Conservation (phyloP, 2,797 vertebrate genomes). For the Trachurus trachurus region DNA sequence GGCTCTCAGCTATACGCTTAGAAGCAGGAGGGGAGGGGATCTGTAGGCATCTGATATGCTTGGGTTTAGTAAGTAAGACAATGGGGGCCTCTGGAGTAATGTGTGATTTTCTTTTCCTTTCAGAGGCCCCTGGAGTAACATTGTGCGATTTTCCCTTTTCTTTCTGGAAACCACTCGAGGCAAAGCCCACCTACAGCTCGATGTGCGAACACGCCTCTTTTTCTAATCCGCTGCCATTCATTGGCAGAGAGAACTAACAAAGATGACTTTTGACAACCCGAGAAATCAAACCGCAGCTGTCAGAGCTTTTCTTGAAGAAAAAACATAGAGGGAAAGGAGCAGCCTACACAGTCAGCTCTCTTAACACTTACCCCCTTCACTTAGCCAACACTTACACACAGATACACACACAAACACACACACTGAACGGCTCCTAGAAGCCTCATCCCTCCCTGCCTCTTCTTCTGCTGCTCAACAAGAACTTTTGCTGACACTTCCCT, state of each 20-base stretch:
- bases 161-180: slow-evolving; percentile 77
- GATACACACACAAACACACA: slow-evolving; percentile 35
- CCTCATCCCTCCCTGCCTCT: slow-evolving; percentile 57
- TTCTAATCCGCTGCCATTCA: slow-evolving; percentile 80
- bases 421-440: slow-evolving; percentile 54
- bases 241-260: slow-evolving; percentile 77
- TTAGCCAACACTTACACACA: slow-evolving; percentile 58
- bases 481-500: slow-evolving; percentile 81
- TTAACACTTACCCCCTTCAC: slow-evolving; percentile 72
- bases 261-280: slow-evolving; percentile 85
- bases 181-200: slow-evolving; percentile 84
- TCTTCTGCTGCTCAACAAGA: slow-evolving; percentile 70
- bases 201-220: slow-evolving; percentile 78
- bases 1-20: slow-evolving; percentile 77
- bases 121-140: slow-evolving; percentile 78
- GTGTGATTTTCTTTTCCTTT: slow-evolving; percentile 75
- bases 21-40: slow-evolving; percentile 69
- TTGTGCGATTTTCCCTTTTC: slow-evolving; percentile 75
- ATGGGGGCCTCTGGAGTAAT: slow-evolving; percentile 78
- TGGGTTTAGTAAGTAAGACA: slow-evolving; percentile 80
- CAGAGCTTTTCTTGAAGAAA: slow-evolving; percentile 73
- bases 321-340: slow-evolving; percentile 62
- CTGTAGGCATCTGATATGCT: slow-evolving; percentile 85
- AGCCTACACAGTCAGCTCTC: slow-evolving; percentile 82
- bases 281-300: slow-evolving; percentile 84